phyloP scores from a whole-genome alignment of 1,140 invertebrate species.

The Bombus terrestris region DNA sequence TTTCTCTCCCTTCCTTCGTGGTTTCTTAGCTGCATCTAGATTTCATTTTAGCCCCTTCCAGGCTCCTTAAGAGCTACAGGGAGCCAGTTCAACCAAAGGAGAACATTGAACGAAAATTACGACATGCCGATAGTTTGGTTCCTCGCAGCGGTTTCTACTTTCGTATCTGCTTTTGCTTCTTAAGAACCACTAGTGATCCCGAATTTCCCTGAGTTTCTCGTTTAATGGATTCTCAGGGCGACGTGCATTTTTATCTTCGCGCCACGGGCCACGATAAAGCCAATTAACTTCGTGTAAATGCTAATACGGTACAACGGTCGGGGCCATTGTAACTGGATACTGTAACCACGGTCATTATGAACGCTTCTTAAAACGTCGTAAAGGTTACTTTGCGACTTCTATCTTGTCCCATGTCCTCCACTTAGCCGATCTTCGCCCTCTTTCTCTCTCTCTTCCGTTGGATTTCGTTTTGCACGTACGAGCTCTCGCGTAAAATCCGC shows the following conservation, averaged over 20 bases:
- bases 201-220: neutral
- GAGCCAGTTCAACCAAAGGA: neutral
- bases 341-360: slow-evolving; percentile 22
- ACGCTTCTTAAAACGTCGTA: slow-evolving; percentile 41
- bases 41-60: slow-evolving; percentile 29
- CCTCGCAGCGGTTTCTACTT: neutral
- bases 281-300: slow-evolving; percentile 52
- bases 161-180: neutral
- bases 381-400: slow-evolving; percentile 30
- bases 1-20: neutral
- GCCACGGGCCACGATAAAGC: slow-evolving; percentile 31
- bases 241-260: slow-evolving; percentile 38
- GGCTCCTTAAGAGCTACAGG: neutral
- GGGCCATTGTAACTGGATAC: slow-evolving; percentile 16
- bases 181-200: neutral
- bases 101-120: slow-evolving; percentile 28
- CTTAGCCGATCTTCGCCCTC: neutral
- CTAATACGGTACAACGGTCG: slow-evolving; percentile 27
- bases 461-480: slow-evolving; percentile 1
- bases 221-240: neutral
- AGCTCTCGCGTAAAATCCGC: slow-evolving; percentile 11
- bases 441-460: neutral
- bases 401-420: slow-evolving; percentile 12
- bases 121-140: neutral
- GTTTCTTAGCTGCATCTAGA: slow-evolving; percentile 2